Evolutionary conservation across 2,797 vertebrate species (phyloP).

Genomic region (Oophaga sylvatica): DNA sequence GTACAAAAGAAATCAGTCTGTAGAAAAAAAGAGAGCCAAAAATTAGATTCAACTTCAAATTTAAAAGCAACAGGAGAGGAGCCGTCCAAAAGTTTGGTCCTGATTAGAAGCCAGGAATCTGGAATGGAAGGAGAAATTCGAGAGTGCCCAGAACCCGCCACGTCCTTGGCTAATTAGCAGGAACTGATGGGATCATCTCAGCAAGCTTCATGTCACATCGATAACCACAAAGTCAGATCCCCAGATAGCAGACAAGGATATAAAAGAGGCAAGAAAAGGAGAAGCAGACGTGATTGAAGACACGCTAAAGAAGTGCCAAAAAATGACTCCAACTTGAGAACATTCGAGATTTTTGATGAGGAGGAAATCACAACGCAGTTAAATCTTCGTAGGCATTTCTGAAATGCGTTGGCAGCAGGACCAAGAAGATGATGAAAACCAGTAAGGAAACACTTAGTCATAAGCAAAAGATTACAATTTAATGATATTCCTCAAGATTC

Average conservation of each 20-base stretch:
- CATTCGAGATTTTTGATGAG: conserved; percentile 21
- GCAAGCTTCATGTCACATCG: conserved; percentile 18
- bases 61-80: neutral
- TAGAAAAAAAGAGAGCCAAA: conserved; percentile 2
- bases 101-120: conserved; percentile 39
- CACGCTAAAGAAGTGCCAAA: conserved; percentile 10
- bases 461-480: conserved; percentile 66
- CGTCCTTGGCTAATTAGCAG: conserved; percentile 41
- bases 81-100: conserved; percentile 16
- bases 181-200: conserved; percentile 23
- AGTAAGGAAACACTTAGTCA: conserved; percentile 59
- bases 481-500: conserved; percentile 68
- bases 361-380: conserved; percentile 20
- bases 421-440: conserved; percentile 41
- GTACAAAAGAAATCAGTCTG: neutral
- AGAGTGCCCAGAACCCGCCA: conserved; percentile 17
- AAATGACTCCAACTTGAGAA: conserved; percentile 27
- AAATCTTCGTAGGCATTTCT: conserved; percentile 46
- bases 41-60: conserved; percentile 32
- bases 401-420: conserved; percentile 49
- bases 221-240: conserved; percentile 46
- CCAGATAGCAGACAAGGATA: neutral
- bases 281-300: conserved; percentile 14
- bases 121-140: conserved; percentile 40
- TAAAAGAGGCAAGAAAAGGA: neutral